These are phyloP conservation scores for Bergia puertoricense DNA, from an alignment of 92 coral and sea anemone genomes.

Conservation along the genomic window DNA sequence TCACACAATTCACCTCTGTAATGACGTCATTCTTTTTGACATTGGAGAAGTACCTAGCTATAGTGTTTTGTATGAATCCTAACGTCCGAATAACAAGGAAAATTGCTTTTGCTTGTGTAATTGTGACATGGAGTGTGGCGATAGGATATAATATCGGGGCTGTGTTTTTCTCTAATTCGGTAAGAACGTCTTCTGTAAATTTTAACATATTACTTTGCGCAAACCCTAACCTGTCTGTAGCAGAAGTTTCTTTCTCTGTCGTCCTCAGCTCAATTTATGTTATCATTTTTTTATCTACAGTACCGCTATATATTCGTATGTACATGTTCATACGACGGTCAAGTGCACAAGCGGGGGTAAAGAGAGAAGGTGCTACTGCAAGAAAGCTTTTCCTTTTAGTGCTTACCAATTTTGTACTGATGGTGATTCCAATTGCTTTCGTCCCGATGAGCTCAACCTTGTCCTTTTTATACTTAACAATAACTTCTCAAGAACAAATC, in stretches of 20 bases:
- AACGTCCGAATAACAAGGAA: constrained; percentile 23
- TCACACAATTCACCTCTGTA: constrained; percentile 25
- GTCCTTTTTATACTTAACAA: not conserved
- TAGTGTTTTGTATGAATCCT: constrained; percentile 40
- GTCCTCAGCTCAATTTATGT: not conserved
- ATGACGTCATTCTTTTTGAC: constrained; percentile 22
- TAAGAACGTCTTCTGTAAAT: not conserved
- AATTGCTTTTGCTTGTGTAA: constrained; percentile 2
- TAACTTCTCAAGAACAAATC: not conserved
- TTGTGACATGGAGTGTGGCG: constrained; percentile 1
- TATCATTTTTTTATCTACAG: constrained; percentile 13
- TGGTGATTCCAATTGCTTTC: constrained; percentile 23
- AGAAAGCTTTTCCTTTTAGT: constrained; percentile 11
- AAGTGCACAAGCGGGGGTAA: no score
- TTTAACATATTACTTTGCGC: constrained; percentile 10
- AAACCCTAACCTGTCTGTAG: not conserved
- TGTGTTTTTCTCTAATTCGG: not conserved
- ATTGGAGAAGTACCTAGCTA: constrained; percentile 16
- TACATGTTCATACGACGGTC: not conserved
- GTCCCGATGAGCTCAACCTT: constrained; percentile 23
- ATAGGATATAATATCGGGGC: not conserved
- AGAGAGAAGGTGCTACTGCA: not conserved
- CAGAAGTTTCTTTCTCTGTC: not conserved
- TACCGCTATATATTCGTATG: constrained; percentile 20
- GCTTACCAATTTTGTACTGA: constrained; percentile 13